Evolutionary conservation across 2,113 vertebrate genomes (phyloP).

Genomic region (Tragelaphus imberbis): DNA sequence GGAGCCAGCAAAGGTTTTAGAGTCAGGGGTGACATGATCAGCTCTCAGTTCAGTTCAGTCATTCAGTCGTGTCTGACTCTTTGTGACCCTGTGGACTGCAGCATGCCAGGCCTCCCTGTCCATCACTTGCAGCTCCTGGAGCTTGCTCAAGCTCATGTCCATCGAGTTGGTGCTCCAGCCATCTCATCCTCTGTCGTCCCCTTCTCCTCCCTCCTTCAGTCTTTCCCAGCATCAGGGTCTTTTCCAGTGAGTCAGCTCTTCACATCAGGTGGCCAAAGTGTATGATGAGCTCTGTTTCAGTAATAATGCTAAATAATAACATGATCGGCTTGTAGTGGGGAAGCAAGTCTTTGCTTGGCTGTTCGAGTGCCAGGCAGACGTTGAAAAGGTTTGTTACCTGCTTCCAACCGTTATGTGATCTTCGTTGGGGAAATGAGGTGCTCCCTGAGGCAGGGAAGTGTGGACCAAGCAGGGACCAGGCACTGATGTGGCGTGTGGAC

Average conservation of each 20-base stretch:
- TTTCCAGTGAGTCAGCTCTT: background rate
- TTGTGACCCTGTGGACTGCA: background rate
- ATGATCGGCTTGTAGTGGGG: background rate
- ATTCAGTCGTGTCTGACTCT: background rate
- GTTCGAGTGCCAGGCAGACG: background rate
- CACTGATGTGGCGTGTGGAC: background rate
- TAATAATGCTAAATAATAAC: background rate
- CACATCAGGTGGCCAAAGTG: background rate
- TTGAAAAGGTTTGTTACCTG: background rate
- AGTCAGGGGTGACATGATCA: background rate
- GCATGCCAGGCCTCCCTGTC: background rate
- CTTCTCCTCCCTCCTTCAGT: background rate
- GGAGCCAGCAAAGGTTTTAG: background rate
- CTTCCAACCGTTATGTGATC: fast-evolving
- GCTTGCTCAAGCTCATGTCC: background rate
- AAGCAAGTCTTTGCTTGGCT: background rate
- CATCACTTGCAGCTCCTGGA: background rate
- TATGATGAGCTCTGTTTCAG: background rate
- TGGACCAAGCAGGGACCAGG: background rate
- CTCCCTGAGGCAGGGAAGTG: background rate
- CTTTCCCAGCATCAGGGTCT: background rate
- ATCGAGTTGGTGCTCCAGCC: background rate
- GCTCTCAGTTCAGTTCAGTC: background rate
- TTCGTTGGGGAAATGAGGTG: background rate
- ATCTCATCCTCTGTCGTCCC: background rate